Conservation (phyloP, 2,113 vertebrate species). For the Sapayoa aenigma region DNA sequence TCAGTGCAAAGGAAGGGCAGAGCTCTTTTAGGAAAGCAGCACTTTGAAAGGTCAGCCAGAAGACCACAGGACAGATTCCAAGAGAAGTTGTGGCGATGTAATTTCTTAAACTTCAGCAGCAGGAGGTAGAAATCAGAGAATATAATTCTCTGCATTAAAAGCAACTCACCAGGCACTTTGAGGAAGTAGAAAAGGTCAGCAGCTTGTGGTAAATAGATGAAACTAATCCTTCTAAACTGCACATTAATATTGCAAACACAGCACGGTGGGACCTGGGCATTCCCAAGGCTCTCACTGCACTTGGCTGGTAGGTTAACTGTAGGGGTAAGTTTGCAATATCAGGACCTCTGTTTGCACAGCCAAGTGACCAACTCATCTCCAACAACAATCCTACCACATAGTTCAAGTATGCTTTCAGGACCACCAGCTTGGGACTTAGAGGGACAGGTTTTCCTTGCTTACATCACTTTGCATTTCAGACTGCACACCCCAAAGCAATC, state of each 20-base stretch:
- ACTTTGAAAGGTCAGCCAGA: constrained; percentile 19
- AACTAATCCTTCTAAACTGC: neutral
- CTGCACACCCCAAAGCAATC: neutral
- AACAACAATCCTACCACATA: neutral
- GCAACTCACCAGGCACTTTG: neutral
- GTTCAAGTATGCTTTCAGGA: neutral
- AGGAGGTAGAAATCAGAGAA: neutral
- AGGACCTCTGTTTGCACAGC: neutral
- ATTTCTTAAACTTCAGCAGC: neutral
- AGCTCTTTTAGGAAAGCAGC: neutral
- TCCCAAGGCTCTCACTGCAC: neutral
- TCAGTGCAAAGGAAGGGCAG: neutral
- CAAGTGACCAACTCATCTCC: neutral
- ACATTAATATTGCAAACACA: neutral
- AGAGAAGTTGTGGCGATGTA: neutral
- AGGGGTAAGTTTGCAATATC: neutral
- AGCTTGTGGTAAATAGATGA: neutral
- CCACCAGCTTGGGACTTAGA: neutral
- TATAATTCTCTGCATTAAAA: neutral
- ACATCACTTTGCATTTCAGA: neutral
- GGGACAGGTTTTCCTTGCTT: neutral
- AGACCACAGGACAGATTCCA: constrained; percentile 18
- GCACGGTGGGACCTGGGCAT: neutral
- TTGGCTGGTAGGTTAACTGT: accelerated
- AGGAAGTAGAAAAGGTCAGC: neutral